Percentiles rank a stretch among this genome's conserved stretches.
These are phyloP conservation scores for Caenorhabditis sp. DNA, from an alignment of 2,888 invertebrate species.

Conservation along the genomic window DNA sequence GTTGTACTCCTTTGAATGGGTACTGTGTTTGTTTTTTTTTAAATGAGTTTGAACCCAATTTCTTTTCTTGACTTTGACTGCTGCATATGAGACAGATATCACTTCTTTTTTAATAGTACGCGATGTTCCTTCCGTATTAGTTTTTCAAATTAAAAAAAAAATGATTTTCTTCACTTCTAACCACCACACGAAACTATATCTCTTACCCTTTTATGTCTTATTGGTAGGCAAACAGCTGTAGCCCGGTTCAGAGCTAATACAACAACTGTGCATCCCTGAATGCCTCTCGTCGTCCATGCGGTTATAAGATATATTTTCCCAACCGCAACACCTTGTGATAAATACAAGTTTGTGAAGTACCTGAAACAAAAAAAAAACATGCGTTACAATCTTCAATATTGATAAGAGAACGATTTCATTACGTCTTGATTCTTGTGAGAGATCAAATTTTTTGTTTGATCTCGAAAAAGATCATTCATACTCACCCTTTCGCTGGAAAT, in stretches of 20 bases:
- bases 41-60: too few species aligned
- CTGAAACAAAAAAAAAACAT: slow-evolving; percentile 26
- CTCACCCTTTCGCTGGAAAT: slow-evolving; percentile 42
- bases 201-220: slow-evolving; percentile 45
- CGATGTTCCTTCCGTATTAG: too few species aligned
- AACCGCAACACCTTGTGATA: slow-evolving; percentile 40
- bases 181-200: not conserved
- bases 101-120: too few species aligned
- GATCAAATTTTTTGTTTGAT: too few species aligned
- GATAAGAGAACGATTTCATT: not conserved
- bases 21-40: too few species aligned
- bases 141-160: too few species aligned
- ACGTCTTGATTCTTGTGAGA: too few species aligned
- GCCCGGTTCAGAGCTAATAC: slow-evolving; percentile 44
- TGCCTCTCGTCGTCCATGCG: slow-evolving; percentile 43
- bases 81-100: too few species aligned
- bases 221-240: slow-evolving; percentile 48
- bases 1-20: too few species aligned
- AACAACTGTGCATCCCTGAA: slow-evolving; percentile 46
- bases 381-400: not conserved
- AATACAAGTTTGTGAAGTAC: slow-evolving; percentile 42
- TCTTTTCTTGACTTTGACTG: too few species aligned
- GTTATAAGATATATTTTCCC: slow-evolving; percentile 47
- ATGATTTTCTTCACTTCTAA: too few species aligned
- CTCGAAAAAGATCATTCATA: not conserved